Evolutionary conservation across 2,113 vertebrate species (phyloP).

Genomic region (Trinectes maculatus): DNA sequence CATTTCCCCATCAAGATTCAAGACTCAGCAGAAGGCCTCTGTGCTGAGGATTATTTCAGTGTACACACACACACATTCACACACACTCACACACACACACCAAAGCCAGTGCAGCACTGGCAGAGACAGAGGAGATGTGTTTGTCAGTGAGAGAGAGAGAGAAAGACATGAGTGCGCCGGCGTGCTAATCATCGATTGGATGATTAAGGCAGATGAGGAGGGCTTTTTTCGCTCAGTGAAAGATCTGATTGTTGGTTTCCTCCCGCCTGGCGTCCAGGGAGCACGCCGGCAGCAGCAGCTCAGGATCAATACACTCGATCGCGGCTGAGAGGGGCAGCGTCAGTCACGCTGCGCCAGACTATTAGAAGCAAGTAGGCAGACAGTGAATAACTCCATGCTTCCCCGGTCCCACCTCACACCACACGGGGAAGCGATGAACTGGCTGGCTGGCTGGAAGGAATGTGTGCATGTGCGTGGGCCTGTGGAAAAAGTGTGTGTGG

Average conservation of each 20-base stretch:
- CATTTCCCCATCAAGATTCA: neutral
- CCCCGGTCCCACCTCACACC: constrained; percentile 85
- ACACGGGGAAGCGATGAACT: constrained; percentile 85
- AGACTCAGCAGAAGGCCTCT: constrained; percentile 51
- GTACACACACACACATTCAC: neutral
- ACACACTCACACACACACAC: neutral
- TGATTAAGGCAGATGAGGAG: constrained; percentile 98
- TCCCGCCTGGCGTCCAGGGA: constrained; percentile 82
- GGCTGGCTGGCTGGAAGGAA: constrained; percentile 36
- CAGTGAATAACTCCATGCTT: constrained; percentile 89
- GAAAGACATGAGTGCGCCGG: constrained; percentile 82
- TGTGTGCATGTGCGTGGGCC: constrained; percentile 9
- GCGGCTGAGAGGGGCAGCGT: constrained; percentile 87
- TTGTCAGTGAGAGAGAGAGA: constrained; percentile 83
- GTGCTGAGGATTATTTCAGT: constrained; percentile 16
- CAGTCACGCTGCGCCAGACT: constrained; percentile 91
- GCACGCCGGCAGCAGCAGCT: constrained; percentile 64
- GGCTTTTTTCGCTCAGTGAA: constrained; percentile 89
- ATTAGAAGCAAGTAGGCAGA: constrained; percentile 93
- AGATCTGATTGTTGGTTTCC: constrained; percentile 93
- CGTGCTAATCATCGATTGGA: constrained; percentile 92
- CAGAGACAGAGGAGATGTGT: constrained; percentile 76
- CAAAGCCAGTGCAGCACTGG: constrained; percentile 28
- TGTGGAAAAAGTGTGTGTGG: neutral
- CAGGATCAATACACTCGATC: constrained; percentile 96